Base-by-base conservation (phyloP, 2,113 vertebrate species). In the Gadus macrocephalus region DNA sequence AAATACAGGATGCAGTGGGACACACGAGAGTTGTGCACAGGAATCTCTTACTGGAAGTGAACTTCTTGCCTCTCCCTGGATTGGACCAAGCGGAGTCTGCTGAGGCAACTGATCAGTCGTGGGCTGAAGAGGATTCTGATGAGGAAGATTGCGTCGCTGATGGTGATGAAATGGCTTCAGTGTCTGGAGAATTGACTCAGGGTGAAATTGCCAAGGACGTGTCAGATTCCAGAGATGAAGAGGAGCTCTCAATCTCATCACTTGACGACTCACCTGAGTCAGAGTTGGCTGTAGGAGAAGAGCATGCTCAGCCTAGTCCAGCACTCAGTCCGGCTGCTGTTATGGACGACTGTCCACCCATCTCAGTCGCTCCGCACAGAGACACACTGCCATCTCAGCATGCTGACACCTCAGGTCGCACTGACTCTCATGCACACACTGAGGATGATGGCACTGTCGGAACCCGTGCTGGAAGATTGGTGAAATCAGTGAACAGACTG, bases 31-130 rank as follows among this genome's bases (percentile, higher is more conserved):
- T 67, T 19, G 58, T 71, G 5, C 74, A 76, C 59, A 62, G 74
- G 56, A 76, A 76, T 62, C 35, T 76, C 11, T n/a, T 75, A 25
- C 22, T 76, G 64, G 74, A 67, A 15, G 74, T 76, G 14, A 71
- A 67, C 16, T 76, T 71, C 38, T 63, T 76, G 17, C 74, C 69
- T 5, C 22, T 71, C 15, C 56, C 61, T 62, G 60, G 16, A 9
- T 4, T 35, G 11, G 22, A 12, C 8, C 11, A 27, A 16, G 15
- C 6, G 2, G 16, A 38, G 17, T 11, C 25, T 69, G 28, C 22
- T 20, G 16, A 58, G 56, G 66, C 20, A 12, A 31, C 6, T 59
- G 53, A 59, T 60, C 27, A 16, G 53, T 58, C 25, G 25, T 25
- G 25, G 25, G 25, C 25, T 25, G 25, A 25, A 25, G 25, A 25